Evolutionary conservation across 2,888 invertebrate species (phyloP).

Genomic region (Agrotis ipsilon): DNA sequence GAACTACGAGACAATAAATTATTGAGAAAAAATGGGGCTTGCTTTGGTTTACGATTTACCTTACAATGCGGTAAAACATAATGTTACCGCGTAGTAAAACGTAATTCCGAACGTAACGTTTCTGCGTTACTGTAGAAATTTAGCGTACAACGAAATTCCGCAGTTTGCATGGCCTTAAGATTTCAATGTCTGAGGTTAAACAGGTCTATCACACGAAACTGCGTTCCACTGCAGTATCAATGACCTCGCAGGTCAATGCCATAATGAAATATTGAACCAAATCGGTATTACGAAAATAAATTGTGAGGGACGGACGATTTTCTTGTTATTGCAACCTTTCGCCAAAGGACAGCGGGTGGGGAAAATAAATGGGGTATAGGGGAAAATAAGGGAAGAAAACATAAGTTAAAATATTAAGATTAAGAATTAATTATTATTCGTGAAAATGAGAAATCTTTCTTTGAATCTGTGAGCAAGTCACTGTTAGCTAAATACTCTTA

Average conservation of each 20-base stretch:
- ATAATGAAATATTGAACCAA: slow-evolving; percentile 25
- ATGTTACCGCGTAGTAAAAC: background rate
- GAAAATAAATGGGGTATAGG: slow-evolving; percentile 3
- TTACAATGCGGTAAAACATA: slow-evolving; percentile 12
- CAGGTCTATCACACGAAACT: slow-evolving; percentile 34
- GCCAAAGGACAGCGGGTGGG: too few species aligned
- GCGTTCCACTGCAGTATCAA: slow-evolving; percentile 34
- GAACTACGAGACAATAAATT: background rate
- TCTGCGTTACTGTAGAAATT: background rate
- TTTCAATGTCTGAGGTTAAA: slow-evolving; percentile 33
- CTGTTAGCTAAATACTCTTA: background rate
- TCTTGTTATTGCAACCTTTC: slow-evolving; percentile 13
- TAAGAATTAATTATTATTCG: background rate
- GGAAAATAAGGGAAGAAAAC: slow-evolving; percentile 14
- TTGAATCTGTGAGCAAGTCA: background rate
- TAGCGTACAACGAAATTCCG: background rate
- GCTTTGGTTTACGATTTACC: background rate
- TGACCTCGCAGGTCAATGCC: slow-evolving; percentile 38
- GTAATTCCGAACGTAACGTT: background rate
- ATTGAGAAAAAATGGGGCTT: background rate
- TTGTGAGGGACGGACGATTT: slow-evolving; percentile 6
- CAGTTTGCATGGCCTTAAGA: slow-evolving; percentile 13
- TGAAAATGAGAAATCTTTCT: background rate
- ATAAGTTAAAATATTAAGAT: slow-evolving; percentile 2
- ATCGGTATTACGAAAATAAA: slow-evolving; percentile 21